Evolutionary conservation across 2,113 vertebrate species (phyloP).

Genomic region (Tenrec ecaudatus): DNA sequence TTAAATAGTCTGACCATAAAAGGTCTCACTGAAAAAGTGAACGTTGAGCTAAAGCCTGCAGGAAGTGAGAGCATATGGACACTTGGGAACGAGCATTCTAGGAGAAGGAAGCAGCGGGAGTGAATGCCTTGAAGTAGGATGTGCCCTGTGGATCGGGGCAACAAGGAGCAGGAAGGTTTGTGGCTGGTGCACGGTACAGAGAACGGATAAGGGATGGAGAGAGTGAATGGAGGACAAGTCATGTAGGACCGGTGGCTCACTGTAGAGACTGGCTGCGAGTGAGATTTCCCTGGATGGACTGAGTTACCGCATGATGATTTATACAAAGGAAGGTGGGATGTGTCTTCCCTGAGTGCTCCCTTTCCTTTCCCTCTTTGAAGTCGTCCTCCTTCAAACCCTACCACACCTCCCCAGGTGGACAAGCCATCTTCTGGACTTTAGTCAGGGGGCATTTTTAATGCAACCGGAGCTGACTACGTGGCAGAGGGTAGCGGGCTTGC

Average conservation of each 20-base stretch:
- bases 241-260: not conserved
- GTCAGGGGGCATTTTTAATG: not conserved
- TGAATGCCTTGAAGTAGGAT: not conserved
- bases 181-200: not conserved
- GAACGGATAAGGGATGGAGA: not conserved
- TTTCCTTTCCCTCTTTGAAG: not conserved
- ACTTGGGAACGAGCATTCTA: not conserved
- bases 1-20: not conserved
- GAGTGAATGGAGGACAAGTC: not conserved
- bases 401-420: not conserved
- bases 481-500: not conserved
- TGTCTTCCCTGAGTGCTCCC: not conserved
- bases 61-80: not conserved
- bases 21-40: not conserved
- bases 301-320: not conserved
- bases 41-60: not conserved
- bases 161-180: not conserved
- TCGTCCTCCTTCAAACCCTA: not conserved
- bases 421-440: not conserved
- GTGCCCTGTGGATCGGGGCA: too few relatives aligned
- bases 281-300: not conserved
- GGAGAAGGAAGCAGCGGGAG: not conserved
- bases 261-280: not conserved
- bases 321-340: not conserved
- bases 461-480: not conserved